Base-by-base conservation (phyloP, 2,888 invertebrate genomes). In the Gordius sp. region DNA sequence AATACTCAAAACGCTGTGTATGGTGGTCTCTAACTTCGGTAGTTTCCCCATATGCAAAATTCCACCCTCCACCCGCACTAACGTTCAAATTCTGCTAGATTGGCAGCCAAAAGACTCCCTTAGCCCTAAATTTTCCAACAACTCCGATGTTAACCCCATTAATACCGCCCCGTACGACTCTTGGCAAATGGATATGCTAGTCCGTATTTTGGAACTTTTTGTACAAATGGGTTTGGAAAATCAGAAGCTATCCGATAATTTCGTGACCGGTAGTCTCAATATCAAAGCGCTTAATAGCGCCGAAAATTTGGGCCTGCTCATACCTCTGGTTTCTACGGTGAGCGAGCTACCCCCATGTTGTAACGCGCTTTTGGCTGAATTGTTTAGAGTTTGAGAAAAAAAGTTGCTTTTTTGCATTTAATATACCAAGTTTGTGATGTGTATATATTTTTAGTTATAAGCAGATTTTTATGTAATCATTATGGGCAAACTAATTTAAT, bases 141-240 rank as follows among this genome's bases (percentile, higher is more conserved):
- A 8, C 18, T 47, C 47, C 8, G 13, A 47, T 8, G 26, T 8
- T 20, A 47, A 23, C 23, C 20, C 47, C 47, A 20, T 23, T 20
- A 8, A 8, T 47, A 47, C 47, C 47, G 20, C 20, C 20, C 8
- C 39, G 39, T 86, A 85, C 1, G 83, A 86, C 61, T 70, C 75
- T 0, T 69, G 68, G 41, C 67, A 66, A 59, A 62, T 62, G 61
- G 62, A 62, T 23, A 59, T 67, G 2, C 59, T 67, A 2, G 66
- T 82, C 1, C 77, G 86, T 27, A 73, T 99, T 57, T 73, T 99
- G 56, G 97, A 97, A 71, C 72, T 97, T 52, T 99, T 93, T 72
- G 91, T 97, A 1, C 91, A 91, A 68, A 77, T 99, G 59, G 97
- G 97, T 0, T 73, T 99, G 58, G 97, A 93, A 68, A 87, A 89